Base-by-base conservation (phyloP, 2,797 vertebrate genomes). In the Megalops cyprinoides region DNA sequence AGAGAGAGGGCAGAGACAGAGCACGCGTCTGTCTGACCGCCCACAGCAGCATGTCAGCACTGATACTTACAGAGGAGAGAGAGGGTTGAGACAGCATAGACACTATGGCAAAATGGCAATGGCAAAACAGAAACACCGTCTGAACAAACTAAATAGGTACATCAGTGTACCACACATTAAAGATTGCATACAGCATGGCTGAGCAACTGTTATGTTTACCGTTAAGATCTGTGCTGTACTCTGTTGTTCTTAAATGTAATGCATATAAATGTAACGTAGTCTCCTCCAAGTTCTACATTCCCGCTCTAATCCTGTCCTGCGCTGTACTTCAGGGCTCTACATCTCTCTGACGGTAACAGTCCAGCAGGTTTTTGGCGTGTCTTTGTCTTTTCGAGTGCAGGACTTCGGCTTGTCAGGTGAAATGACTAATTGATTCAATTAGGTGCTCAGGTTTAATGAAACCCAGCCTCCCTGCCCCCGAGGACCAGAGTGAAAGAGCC, bases 371-470 rank as follows among this genome's bases (percentile, higher is more conserved):
- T 67, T 39, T 34, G 1, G 4, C 37, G 4, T 31, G 39, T 44
- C 15, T 28, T 25, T 62, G 53, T 7, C 39, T 75, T 37, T 62
- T 60, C 28, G 42, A 18, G 55, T 49, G 44, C 56, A 18, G 37
- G 51, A 18, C 28, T 39, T 65, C 58, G 31, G 23, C 65, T 42
- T 42, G 44, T 69, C 65, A 44, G 1, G 1, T 3, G 34, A 37
- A 69, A 37, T 46, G 46, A 51, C 42, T 49, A 62, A 51, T 51
- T 81, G 74, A 31, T 51, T 76, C 31, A 25, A n/a, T 58, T 20
- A 25, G 53, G 48, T 25, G 14, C 14, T 55, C 34, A 8, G 55
- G 56, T 60, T 75, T 42, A 74, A 75, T 75, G 79, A 46, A 80
- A 80, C 34, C 73, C 25, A 31, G 58, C 58, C 55, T 2, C 37